phyloP scores from a whole-genome alignment of 2,113 vertebrate genomes.

The Tretioscincus oriximinensis region DNA sequence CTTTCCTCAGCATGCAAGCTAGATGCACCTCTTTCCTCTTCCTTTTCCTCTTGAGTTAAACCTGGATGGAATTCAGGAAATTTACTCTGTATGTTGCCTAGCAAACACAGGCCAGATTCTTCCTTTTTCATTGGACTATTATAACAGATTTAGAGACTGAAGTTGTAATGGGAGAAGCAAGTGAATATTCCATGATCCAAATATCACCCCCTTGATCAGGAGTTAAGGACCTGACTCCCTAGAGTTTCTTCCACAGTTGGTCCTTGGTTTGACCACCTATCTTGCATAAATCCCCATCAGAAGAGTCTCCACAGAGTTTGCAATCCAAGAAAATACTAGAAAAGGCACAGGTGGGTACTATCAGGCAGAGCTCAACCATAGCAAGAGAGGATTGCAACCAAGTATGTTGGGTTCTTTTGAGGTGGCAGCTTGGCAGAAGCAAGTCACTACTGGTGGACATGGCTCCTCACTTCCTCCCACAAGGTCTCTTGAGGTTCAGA shows the following conservation, averaged over 20 bases:
- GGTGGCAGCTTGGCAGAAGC: background rate
- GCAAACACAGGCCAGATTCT: background rate
- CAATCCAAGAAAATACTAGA: background rate
- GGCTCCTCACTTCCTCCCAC: background rate
- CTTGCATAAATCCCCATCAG: background rate
- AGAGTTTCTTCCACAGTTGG: background rate
- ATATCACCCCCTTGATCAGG: background rate
- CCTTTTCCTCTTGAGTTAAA: background rate
- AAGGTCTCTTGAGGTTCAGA: constrained; percentile 3
- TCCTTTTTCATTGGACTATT: background rate
- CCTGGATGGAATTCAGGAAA: background rate
- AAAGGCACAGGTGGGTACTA: constrained; percentile 25
- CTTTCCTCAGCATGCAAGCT: background rate
- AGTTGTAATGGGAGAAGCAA: background rate
- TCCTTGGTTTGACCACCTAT: background rate
- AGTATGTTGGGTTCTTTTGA: background rate
- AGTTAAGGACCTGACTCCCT: background rate
- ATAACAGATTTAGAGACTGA: background rate
- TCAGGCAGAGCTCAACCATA: background rate
- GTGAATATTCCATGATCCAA: background rate
- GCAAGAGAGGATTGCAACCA: background rate
- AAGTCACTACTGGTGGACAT: background rate
- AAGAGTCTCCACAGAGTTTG: background rate
- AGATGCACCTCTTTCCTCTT: background rate
- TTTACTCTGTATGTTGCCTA: background rate